Base-by-base conservation (phyloP, 2,888 invertebrate genomes). In the Leptura quadrifasciata region DNA sequence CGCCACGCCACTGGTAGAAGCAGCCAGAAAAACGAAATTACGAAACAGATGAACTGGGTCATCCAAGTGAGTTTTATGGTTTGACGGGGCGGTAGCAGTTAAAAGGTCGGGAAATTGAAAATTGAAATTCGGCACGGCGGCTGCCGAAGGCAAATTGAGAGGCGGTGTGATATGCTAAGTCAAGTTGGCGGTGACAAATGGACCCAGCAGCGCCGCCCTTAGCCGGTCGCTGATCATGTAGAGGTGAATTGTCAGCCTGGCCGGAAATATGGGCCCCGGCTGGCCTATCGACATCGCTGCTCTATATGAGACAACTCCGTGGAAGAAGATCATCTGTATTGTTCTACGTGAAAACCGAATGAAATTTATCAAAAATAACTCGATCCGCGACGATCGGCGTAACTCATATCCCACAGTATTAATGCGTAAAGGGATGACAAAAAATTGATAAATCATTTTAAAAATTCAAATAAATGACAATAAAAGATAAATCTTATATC, bases 151-250 rank as follows among this genome's bases (percentile, higher is more conserved):
- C 81, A 91, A 91, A 81, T 90, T 90, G 24, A 90, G 90, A 70
- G 90, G 79, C 80, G 82, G 82, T 75, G 74, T 76, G 81, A 81
- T 82, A 81, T 82, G 82, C 80, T 81, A 83, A 82, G 80, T 82
- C 79, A 80, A 80, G 78, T 79, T 81, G 81, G 74, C 82, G 81
- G 79, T 84, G 85, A 85, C 83, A 84, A 83, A 85, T 82, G 81
- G 83, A 81, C 79, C 77, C 81, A 75, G 70, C 78, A 81, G 82
- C 78, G 79, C 81, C 81, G 83, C 84, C 82, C 82, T 83, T 80
- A 78, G 88, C 85, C 90, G 91, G 31, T 91, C 90, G 76, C 90
- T 90, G 10, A 91, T 91, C 91, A 91, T 90, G 76, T 81, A 76
- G 80, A 82, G 83, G 82, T 82, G 79, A 82, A 82, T 82, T 81